Evolutionary conservation across 1,140 invertebrate genomes (phyloP), one percentile per base, ranked within the genome.

Genomic region (Semibalanus balanoides): DNA sequence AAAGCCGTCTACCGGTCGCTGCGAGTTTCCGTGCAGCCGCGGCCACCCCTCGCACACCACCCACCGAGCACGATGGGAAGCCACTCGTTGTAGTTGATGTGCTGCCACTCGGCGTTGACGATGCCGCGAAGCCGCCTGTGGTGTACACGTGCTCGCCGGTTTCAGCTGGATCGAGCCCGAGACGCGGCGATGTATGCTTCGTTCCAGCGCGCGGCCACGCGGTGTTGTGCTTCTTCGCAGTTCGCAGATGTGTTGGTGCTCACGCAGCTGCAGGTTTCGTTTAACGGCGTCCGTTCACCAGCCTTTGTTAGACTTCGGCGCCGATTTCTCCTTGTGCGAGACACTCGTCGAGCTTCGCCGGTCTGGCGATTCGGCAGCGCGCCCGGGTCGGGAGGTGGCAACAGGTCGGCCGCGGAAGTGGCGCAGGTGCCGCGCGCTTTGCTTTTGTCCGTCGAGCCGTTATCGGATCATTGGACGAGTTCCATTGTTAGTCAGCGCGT

Each of bases 171-270:
- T n/a, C 81, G 95, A 93, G 81, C 95, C 93, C 78, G 89, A 90
- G 93, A 93, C 95, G 79, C 92, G 91, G 0, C 89, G 88, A n/a
- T 85, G 97, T 97, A 17, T 97, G 80, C 31, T n/a, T 88, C 85
- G 5, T 87, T n/a, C 84, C 51, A 98, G 84, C 79, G 90, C 88
- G 74, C 88, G 86, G 79, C 79, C 25, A 80, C 75, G 17, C 76
- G 89, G 84, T n/a, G n/a, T 98, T 98, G 83, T 98, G 96, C 76
- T 85, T 79, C 84, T 85, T 88, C 28, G 88, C 73, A 3, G 86
- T 88, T 80, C 89, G 88, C 81, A 88, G n/a, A n/a, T n/a, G n/a
- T n/a, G n/a, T n/a, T n/a, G n/a, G n/a, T n/a, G n/a, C n/a, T 85
- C n/a, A 84, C 82, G 9, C 27, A 89, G 80, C 29, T 83, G 84